Percentiles rank a stretch among this genome's conserved stretches.
phyloP scores from a whole-genome alignment of 2,113 vertebrate genomes.

The Gobiocypris rarus region DNA sequence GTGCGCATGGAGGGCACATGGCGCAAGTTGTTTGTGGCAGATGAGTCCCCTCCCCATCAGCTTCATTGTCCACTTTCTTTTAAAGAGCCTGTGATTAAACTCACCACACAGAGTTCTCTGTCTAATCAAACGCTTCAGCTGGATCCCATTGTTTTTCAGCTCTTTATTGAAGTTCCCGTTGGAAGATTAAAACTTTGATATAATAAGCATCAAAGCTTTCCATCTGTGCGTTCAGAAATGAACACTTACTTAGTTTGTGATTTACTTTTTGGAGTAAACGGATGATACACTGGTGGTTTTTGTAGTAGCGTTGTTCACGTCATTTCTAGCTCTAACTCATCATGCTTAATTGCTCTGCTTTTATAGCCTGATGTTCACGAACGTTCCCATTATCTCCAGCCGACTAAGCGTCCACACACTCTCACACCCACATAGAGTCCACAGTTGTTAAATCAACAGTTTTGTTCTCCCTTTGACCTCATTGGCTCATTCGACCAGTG shows the following conservation, averaged over 20 bases:
- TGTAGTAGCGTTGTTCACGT: background rate
- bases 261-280: background rate
- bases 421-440: conserved; percentile 32
- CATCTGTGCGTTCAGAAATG: conserved; percentile 5
- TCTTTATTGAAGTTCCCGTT: conserved; percentile 38
- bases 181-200: conserved; percentile 26
- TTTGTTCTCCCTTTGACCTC: conserved; percentile 59
- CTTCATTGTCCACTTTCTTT: conserved; percentile 29
- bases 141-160: conserved; percentile 48
- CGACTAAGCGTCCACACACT: background rate
- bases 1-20: background rate
- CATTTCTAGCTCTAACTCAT: conserved; percentile 15
- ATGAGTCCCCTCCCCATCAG: conserved; percentile 10
- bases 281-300: background rate
- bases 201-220: conserved; percentile 37
- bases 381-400: conserved; percentile 69
- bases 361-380: conserved; percentile 62
- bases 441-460: conserved; percentile 75
- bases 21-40: background rate
- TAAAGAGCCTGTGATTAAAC: conserved; percentile 44
- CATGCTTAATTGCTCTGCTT: conserved; percentile 53
- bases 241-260: conserved; percentile 40
- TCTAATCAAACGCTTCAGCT: conserved; percentile 43
- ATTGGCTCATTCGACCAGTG: conserved; percentile 41
- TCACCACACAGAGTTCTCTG: conserved; percentile 27